Conservation (phyloP, 2,888 invertebrate genomes). For the Crocallis elinguaria region DNA sequence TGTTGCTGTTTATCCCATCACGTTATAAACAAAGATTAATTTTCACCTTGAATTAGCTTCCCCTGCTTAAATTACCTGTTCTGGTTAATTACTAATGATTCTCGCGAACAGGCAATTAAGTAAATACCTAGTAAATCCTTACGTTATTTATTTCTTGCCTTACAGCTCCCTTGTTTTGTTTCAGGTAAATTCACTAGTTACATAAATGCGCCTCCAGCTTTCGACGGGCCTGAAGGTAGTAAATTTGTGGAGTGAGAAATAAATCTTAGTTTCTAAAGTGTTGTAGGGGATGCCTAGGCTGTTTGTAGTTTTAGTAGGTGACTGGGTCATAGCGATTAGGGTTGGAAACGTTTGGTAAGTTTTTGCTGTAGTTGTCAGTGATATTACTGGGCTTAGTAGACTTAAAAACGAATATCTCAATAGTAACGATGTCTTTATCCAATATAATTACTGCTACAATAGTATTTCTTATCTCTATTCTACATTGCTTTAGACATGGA, state of each 20-base stretch:
- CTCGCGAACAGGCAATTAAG: conserved; percentile 23
- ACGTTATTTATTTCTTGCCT: conserved; percentile 8
- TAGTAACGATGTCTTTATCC: too few relatives aligned
- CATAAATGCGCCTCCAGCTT: not conserved
- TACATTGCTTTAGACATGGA: too few relatives aligned
- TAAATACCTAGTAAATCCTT: conserved; percentile 17
- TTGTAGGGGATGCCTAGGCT: not conserved
- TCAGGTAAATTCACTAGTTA: conserved; percentile 9
- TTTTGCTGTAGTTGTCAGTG: too few relatives aligned
- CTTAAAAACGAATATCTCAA: too few relatives aligned
- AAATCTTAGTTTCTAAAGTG: not conserved
- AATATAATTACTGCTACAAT: too few relatives aligned
- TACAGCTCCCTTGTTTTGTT: conserved; percentile 4
- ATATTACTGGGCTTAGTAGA: too few relatives aligned
- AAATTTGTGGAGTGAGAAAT: not conserved
- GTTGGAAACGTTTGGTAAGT: not conserved
- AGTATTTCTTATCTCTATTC: too few relatives aligned
- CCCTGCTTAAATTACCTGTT: conserved; percentile 16
- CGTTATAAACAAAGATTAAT: conserved; percentile 18
- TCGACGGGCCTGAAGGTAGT: conserved; percentile 2
- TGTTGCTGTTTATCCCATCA: not conserved
- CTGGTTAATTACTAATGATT: conserved; percentile 32
- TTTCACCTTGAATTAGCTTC: conserved; percentile 19
- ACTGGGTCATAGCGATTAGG: too few relatives aligned
- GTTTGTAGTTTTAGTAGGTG: not conserved